These are phyloP conservation scores for Drosophila prolongata DNA, from an alignment of 2,888 invertebrate genomes.

Conservation along the genomic window DNA sequence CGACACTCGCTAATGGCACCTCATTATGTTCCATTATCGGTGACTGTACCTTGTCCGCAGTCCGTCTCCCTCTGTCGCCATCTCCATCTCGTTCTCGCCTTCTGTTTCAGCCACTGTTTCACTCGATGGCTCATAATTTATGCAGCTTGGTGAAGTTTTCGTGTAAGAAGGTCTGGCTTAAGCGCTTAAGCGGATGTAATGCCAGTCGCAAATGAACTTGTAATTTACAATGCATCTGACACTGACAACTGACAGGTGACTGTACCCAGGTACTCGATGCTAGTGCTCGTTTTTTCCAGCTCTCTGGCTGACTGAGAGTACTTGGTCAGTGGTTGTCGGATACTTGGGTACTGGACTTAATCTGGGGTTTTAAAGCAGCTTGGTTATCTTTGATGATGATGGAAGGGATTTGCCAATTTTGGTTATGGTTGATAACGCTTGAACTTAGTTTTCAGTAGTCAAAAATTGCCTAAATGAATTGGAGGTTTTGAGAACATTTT, in stretches of 20 bases:
- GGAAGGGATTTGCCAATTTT: constrained; percentile 7
- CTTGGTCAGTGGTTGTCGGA: constrained; percentile 2
- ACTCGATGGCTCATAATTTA: constrained; percentile 52
- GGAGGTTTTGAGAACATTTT: too few relatives aligned
- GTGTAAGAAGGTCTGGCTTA: constrained; percentile 28
- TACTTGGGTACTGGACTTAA: constrained; percentile 11
- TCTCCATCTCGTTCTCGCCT: background rate
- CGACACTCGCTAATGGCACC: constrained; percentile 67
- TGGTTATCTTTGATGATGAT: constrained; percentile 1
- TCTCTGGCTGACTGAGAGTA: background rate
- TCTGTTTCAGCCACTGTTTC: constrained; percentile 7
- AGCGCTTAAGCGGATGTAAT: constrained; percentile 67
- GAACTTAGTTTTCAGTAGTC: background rate
- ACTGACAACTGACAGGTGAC: constrained; percentile 68
- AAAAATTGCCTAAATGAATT: background rate
- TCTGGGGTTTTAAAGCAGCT: background rate
- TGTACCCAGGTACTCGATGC: constrained; percentile 28
- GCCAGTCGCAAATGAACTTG: constrained; percentile 74
- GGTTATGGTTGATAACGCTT: constrained; percentile 2
- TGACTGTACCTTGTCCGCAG: constrained; percentile 28
- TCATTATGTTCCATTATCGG: constrained; percentile 77
- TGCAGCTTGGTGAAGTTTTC: constrained; percentile 37
- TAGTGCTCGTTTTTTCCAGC: constrained; percentile 4
- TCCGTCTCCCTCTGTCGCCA: background rate
- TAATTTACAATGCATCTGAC: constrained; percentile 77